Conservation (phyloP, 2,113 vertebrate species). For the Tyrannus savana region DNA sequence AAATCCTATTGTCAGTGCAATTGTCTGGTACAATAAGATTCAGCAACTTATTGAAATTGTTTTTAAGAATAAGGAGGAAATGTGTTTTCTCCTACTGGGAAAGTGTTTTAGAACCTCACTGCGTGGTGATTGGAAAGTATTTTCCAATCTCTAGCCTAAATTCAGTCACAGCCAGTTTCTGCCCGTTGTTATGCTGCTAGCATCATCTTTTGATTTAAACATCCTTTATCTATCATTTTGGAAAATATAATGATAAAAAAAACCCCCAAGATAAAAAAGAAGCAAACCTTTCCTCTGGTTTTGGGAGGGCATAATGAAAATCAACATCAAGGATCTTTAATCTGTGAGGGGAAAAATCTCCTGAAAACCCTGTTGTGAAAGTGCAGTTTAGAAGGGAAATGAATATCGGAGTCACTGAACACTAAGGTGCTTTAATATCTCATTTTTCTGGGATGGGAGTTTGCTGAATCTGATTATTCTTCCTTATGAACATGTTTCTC, state of each 20-base stretch:
- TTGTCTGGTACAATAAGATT: not conserved
- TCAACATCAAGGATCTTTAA: fast-evolving
- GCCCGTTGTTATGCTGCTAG: not conserved
- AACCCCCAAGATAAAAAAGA: not conserved
- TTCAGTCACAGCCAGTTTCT: not conserved
- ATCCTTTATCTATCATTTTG: not conserved
- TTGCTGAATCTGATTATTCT: not conserved
- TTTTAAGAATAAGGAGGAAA: not conserved
- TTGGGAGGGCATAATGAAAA: not conserved
- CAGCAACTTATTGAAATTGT: not conserved
- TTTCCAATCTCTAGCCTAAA: not conserved
- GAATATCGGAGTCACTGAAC: not conserved
- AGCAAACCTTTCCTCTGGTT: not conserved
- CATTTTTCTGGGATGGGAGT: not conserved
- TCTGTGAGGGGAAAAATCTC: not conserved
- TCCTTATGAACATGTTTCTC: not conserved
- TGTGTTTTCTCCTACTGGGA: not conserved
- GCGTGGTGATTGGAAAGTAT: not conserved
- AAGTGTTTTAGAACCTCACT: not conserved
- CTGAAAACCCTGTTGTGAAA: not conserved
- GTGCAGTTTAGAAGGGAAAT: not conserved
- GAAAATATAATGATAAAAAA: not conserved
- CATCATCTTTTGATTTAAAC: not conserved
- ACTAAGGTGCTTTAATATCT: not conserved
- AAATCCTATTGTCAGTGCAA: not conserved